Evolutionary conservation across 2,113 vertebrate species (phyloP).

Genomic region (Pandion haliaetus): DNA sequence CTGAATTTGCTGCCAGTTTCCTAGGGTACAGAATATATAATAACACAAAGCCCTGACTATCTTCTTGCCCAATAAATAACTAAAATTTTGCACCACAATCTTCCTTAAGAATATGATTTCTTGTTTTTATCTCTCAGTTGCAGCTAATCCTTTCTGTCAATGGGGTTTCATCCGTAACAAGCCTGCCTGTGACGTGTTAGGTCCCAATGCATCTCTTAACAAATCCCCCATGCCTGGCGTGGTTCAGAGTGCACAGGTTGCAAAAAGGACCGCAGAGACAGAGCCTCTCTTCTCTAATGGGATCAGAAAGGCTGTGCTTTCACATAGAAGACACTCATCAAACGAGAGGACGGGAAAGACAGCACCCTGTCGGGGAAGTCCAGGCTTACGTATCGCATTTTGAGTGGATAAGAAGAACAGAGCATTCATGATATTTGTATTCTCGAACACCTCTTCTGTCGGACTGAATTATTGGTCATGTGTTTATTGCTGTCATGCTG

Average conservation of each 20-base stretch:
- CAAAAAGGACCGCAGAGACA: neutral
- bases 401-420: neutral
- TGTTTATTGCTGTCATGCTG: neutral
- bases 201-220: neutral
- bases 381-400: neutral
- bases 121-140: neutral
- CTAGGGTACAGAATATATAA: neutral
- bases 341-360: neutral
- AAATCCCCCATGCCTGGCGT: neutral
- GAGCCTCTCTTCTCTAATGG: neutral
- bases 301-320: neutral
- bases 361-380: neutral
- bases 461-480: neutral
- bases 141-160: neutral
- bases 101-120: neutral
- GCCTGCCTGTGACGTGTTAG: neutral
- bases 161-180: neutral
- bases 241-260: neutral
- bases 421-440: neutral
- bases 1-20: neutral
- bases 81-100: neutral
- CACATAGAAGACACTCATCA: neutral
- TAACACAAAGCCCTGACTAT: slow-evolving; percentile 51
- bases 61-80: neutral
- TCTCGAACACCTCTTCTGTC: neutral